Base-by-base conservation (phyloP, 2,113 vertebrate genomes). In the Pungitius pungitius region DNA sequence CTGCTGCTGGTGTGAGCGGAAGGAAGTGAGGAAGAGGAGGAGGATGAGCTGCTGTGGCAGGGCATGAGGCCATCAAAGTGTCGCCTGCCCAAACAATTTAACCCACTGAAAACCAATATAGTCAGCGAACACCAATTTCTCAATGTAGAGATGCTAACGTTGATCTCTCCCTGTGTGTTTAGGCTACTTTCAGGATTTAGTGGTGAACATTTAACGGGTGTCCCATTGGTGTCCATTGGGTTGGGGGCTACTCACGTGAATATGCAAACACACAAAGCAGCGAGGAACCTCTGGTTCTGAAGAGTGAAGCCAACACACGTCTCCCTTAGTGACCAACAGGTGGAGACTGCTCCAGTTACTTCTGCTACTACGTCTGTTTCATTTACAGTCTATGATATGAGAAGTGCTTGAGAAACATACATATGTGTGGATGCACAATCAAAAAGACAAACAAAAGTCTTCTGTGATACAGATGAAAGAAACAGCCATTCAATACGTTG, bases 1-100 rank as follows among this genome's bases (percentile, higher is more conserved):
- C 83, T 72, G 74, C 89, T 86, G 90, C 82, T 89, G 84, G 91
- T 88, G 86, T 76, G 87, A 90, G 84, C 61, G 73, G 81, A 86
- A 85, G 64, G 75, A 73, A 82, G 62, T 58, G 72, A 68, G 52
- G 81, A 55, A 40, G 67, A 84, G 65, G 69, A 73, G 64, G 82
- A 83, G 40, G 82, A 85, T 73, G 87, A 82, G 68, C 37, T 33
- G 52, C 61, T 70, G 64, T 86, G 81, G 85, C 84, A 84, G 70
- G 79, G 87, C 84, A 80, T 68, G 80, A 90, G 85, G 70, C 69
- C 74, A 24, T 76, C 61, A 35, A 58, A 26, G 45, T 51, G 63
- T 62, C 66, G 54, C 64, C 83, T 78, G 70, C 20, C 54, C 39
- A 39, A 82, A 75, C 61, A 11, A 51, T 51, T 51, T n/a, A 49